Evolutionary conservation across 37 sponge, comb jelly and placozoan genomes (phyloP), one percentile per base, ranked within the genome.

Genomic region (Aplysina aerophoba): DNA sequence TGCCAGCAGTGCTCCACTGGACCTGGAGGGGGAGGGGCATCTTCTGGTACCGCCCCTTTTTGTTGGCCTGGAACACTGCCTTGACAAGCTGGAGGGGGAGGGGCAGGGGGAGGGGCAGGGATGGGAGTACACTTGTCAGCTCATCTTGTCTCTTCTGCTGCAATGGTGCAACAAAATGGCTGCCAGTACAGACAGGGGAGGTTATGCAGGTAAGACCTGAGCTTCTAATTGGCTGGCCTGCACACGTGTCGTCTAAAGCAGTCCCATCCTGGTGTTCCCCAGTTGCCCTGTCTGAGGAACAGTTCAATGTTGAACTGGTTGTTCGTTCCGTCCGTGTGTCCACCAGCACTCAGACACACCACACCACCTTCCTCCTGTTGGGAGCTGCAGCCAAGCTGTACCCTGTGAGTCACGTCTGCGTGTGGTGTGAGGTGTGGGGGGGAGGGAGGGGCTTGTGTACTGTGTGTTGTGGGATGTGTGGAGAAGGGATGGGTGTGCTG

Each of bases 291-390:
- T 72, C 72, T n/a, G 97, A 93, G 68, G 78, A 66, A 39, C 80
- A 84, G 85, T 92, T 92, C 88, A 93, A 93, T 71, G 89, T 97
- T 66, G 96, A 97, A 44, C 86, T 88, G 56, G 86, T 93, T 55
- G 93, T 92, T 20, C 87, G 93, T 85, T 93, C 93, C 77, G 65
- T 97, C 57, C 86, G 94, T 19, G 55, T 81, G 60, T 89, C 94
- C 0, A 58, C 69, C 41, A 91, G 59, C 36, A 89, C 94, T 59
- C 94, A 88, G 55, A 93, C 92, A 20, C 96, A 96, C 30, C 94
- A 96, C 59, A 87, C 88, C 12, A 87, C 96, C 37, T 82, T 93
- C 58, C 82, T 96, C 25, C 78, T 93, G 24, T 88, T 96, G 16
- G 54, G 72, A 35, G 53, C 83, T 40, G 87, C 90, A 44, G 96